phyloP scores from a whole-genome alignment of 2,113 vertebrate genomes.

The Nyctereutes procyonoides region DNA sequence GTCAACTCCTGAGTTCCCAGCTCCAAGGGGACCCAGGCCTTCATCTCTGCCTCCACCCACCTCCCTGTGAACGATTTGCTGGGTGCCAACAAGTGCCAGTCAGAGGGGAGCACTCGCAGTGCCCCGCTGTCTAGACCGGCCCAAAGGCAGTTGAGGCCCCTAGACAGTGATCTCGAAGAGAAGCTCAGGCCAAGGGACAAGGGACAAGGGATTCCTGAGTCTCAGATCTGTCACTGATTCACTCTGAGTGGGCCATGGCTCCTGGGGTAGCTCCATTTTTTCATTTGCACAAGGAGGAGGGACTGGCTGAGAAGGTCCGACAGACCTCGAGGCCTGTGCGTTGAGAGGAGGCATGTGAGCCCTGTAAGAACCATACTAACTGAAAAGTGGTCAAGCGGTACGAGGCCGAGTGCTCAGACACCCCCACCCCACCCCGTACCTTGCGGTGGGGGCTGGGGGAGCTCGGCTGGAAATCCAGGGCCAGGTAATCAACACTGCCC shows the following conservation, averaged over 20 bases:
- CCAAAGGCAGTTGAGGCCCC: not conserved
- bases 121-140: not conserved
- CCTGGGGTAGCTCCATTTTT: rapidly evolving
- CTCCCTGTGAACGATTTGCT: not conserved
- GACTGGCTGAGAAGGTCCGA: not conserved
- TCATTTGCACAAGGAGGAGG: not conserved
- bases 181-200: not conserved
- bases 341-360: not conserved
- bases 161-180: not conserved
- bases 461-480: constrained; percentile 96
- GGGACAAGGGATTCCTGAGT: not conserved
- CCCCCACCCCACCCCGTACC: constrained; percentile 81
- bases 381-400: rapidly evolving
- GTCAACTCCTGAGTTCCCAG: not conserved
- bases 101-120: not conserved
- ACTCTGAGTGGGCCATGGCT: not conserved
- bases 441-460: constrained; percentile 97
- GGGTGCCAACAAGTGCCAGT: not conserved
- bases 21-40: not conserved
- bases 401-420: rapidly evolving
- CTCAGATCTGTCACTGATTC: not conserved
- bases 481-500: constrained; percentile 96
- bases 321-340: not conserved
- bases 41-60: not conserved
- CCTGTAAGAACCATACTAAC: not conserved